Conservation (phyloP, 2,888 invertebrate genomes). For the Conistra vaccinii region DNA sequence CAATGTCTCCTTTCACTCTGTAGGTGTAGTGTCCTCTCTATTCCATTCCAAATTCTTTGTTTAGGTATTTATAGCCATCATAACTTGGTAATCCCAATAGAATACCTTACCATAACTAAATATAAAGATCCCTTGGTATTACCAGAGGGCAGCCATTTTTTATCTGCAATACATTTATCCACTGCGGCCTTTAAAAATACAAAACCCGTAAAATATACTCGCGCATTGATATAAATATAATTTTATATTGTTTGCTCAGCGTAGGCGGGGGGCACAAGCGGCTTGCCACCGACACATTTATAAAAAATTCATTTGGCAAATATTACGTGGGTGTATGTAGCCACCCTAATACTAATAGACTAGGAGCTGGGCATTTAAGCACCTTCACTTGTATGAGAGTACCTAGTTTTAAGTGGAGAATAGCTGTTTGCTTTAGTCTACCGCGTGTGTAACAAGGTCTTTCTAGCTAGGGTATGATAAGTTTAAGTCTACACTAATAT, state of each 20-base stretch:
- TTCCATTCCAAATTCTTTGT: not conserved
- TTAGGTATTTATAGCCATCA: not conserved
- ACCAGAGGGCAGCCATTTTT: constrained; percentile 14
- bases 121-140: constrained; percentile 22
- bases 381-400: not conserved
- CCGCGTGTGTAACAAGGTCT: not conserved
- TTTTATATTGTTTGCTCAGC: constrained; percentile 42
- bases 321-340: constrained; percentile 43
- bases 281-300: constrained; percentile 27
- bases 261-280: constrained; percentile 46
- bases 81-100: constrained; percentile 15
- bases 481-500: too few relatives aligned
- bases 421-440: not conserved
- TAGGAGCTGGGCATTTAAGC: constrained; percentile 15
- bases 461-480: not conserved
- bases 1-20: too few relatives aligned
- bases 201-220: constrained; percentile 32
- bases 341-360: constrained; percentile 24
- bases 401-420: not conserved
- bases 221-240: constrained; percentile 49
- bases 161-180: constrained; percentile 24
- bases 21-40: not conserved
- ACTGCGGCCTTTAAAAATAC: constrained; percentile 31
- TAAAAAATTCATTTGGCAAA: constrained; percentile 53
- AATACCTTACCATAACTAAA: constrained; percentile 19